These are phyloP conservation scores for Leistus spinibarbis DNA, from an alignment of 2,888 invertebrate genomes.

Conservation along the genomic window DNA sequence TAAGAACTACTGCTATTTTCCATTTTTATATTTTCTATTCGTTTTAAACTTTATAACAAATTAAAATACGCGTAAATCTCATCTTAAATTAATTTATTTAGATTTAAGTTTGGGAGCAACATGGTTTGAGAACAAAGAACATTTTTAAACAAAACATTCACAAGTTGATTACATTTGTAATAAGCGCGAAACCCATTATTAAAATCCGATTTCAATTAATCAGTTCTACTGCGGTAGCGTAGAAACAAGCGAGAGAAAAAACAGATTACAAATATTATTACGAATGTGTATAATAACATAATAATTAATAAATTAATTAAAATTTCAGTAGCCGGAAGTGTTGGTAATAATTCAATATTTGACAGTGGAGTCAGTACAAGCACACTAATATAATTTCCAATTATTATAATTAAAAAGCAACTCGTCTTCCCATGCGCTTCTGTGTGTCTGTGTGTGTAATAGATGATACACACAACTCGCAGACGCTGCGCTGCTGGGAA, in stretches of 20 bases:
- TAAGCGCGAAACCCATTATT: conserved; percentile 6
- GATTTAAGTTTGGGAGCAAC: too few relatives aligned
- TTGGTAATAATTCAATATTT: conserved; percentile 11
- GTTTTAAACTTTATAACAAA: too few relatives aligned
- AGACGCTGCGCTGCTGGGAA: not conserved
- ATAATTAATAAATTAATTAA: conserved; percentile 17
- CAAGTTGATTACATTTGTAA: too few relatives aligned
- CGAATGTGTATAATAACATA: conserved; percentile 4
- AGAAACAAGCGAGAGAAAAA: not conserved
- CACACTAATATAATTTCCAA: conserved; percentile 13
- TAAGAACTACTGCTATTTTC: too few relatives aligned
- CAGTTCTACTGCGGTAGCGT: not conserved
- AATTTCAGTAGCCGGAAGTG: conserved; percentile 18
- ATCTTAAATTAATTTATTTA: too few relatives aligned
- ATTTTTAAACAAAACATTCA: too few relatives aligned
- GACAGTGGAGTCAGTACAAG: not conserved
- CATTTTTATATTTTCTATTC: too few relatives aligned
- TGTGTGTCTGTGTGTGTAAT: not conserved
- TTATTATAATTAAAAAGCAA: conserved; percentile 19
- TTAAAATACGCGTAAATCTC: too few relatives aligned
- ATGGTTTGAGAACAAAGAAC: too few relatives aligned
- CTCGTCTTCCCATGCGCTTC: conserved; percentile 7
- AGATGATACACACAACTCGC: not conserved
- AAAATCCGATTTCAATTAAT: conserved; percentile 4
- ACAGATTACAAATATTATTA: not conserved